Evolutionary conservation across 64 coral and sea anemone genomes (phyloP).

Genomic region (Dendronephthya gigantea): DNA sequence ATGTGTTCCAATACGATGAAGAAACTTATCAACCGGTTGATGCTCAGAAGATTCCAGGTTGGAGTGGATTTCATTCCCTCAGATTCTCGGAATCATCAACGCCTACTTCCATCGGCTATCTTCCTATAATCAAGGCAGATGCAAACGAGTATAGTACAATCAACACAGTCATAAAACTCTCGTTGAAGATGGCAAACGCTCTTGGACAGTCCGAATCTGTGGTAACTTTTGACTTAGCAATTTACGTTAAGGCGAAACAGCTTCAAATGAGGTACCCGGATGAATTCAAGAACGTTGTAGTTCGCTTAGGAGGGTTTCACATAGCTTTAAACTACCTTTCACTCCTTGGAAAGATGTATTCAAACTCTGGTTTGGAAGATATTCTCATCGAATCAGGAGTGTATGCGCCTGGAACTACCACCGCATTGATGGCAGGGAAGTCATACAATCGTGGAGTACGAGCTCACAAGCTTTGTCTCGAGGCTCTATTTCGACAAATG

Average conservation of each 20-base stretch:
- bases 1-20: too few relatives aligned
- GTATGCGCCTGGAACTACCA: background rate
- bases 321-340: background rate
- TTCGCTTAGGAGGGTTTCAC: background rate
- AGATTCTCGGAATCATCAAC: too few relatives aligned
- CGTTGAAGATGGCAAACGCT: background rate
- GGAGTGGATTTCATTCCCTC: too few relatives aligned
- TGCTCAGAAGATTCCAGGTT: too few relatives aligned
- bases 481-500: background rate
- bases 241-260: background rate
- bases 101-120: too few relatives aligned
- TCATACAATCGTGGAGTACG: background rate
- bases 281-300: background rate
- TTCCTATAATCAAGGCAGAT: too few relatives aligned
- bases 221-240: background rate
- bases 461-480: background rate
- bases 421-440: background rate
- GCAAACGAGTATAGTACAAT: too few relatives aligned
- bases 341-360: background rate
- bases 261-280: background rate
- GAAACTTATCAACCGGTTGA: too few relatives aligned
- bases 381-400: background rate
- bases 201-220: background rate
- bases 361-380: conserved; percentile 15
- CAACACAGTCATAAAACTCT: background rate